phyloP scores from a whole-genome alignment of 2,888 invertebrate genomes.

The Hirtodrosophila alboralis region DNA sequence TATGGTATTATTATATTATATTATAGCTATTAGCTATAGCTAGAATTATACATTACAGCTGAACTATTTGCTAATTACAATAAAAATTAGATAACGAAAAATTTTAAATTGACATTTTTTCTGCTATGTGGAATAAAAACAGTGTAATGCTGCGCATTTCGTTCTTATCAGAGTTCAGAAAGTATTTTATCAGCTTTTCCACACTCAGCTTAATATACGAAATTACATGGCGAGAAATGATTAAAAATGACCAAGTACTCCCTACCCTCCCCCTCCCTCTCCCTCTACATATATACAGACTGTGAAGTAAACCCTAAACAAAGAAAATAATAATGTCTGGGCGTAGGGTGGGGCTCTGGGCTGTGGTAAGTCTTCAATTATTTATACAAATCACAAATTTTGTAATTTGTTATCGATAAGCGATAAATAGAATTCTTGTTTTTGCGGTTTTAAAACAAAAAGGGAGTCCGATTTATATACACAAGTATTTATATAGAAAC shows the following conservation, averaged over 20 bases:
- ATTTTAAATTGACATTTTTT: too few relatives aligned
- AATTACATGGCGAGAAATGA: slow-evolving; percentile 43
- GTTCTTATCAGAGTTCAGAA: slow-evolving; percentile 28
- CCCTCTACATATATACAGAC: background rate
- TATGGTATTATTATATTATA: too few relatives aligned
- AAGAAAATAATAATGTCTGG: too few relatives aligned
- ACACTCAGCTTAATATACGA: slow-evolving; percentile 13
- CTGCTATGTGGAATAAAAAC: background rate
- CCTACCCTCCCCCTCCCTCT: background rate
- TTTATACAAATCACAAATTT: too few relatives aligned
- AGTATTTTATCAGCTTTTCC: slow-evolving; percentile 29
- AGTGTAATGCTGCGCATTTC: slow-evolving; percentile 14
- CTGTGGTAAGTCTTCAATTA: background rate
- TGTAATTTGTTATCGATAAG: slow-evolving; percentile 50
- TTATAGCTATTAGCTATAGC: too few relatives aligned
- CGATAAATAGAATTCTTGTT: background rate
- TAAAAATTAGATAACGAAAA: too few relatives aligned
- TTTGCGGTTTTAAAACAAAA: slow-evolving; percentile 2
- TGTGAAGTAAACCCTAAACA: background rate
- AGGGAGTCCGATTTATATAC: background rate
- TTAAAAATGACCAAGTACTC: slow-evolving; percentile 18
- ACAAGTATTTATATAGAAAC: slow-evolving; percentile 32
- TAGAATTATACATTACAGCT: too few relatives aligned
- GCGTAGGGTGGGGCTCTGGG: background rate
- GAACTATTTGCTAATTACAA: too few relatives aligned